These are phyloP conservation scores for Melikaiella ostensackeni DNA, from an alignment of 2,888 invertebrate genomes.

Conservation along the genomic window DNA sequence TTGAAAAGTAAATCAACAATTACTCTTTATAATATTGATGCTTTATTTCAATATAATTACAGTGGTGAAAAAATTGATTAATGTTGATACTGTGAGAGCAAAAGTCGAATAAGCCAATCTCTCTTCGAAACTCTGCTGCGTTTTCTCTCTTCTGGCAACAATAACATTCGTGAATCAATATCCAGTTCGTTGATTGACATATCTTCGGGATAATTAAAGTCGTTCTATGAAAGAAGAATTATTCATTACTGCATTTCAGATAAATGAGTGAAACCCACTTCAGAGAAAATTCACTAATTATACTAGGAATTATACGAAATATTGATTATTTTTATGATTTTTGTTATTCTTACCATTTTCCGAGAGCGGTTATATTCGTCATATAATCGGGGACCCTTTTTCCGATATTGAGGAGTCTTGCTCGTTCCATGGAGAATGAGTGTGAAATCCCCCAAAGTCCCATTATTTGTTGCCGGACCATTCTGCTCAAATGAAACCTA, in stretches of 20 bases:
- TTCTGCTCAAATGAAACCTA: slow-evolving; percentile 64
- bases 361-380: slow-evolving; percentile 77
- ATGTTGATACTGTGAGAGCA: slow-evolving; percentile 16
- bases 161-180: neutral
- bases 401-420: slow-evolving; percentile 82
- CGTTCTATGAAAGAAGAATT: neutral
- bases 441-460: slow-evolving; percentile 80
- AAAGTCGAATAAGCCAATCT: slow-evolving; percentile 43
- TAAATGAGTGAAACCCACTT: neutral
- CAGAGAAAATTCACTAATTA: neutral
- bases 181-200: slow-evolving; percentile 4
- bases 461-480: slow-evolving; percentile 78
- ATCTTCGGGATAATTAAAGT: neutral
- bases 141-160: neutral
- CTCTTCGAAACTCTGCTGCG: neutral
- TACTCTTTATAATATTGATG: neutral
- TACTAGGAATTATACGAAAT: neutral
- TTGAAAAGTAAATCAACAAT: neutral
- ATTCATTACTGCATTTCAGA: neutral
- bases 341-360: slow-evolving; percentile 16
- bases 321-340: neutral
- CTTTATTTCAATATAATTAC: neutral
- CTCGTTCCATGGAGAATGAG: slow-evolving; percentile 86
- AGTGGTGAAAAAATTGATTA: neutral
- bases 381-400: slow-evolving; percentile 79